Evolutionary conservation across 2,888 invertebrate genomes (phyloP).

Genomic region (Tetramorium bicarinatum): DNA sequence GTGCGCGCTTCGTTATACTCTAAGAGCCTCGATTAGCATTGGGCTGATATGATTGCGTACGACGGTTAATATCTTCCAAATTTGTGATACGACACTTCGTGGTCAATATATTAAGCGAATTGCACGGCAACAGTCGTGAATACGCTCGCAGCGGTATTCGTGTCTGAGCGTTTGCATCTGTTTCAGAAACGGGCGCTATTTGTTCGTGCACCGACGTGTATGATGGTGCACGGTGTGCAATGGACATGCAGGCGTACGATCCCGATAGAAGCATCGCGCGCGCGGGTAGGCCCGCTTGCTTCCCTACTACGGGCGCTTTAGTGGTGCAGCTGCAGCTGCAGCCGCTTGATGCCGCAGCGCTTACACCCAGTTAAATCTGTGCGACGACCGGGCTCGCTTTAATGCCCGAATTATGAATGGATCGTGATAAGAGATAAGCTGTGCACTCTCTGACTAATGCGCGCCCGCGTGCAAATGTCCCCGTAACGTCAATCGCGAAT

Average conservation of each 20-base stretch:
- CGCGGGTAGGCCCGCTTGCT: conserved; percentile 27
- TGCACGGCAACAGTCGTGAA: conserved; percentile 23
- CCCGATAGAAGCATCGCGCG: conserved; percentile 30
- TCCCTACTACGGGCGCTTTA: conserved; percentile 6
- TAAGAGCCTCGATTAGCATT: conserved; percentile 1
- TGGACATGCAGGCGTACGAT: conserved; percentile 51
- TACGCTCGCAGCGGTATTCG: conserved; percentile 28
- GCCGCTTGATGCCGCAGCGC: conserved; percentile 26
- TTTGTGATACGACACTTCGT: conserved; percentile 18
- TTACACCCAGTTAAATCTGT: conserved; percentile 44
- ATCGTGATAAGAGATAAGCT: conserved; percentile 46
- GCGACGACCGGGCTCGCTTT: conserved; percentile 43
- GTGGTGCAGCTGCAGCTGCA: neutral
- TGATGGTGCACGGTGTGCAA: conserved; percentile 47
- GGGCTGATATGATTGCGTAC: neutral
- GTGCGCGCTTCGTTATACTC: neutral
- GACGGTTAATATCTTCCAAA: conserved; percentile 28
- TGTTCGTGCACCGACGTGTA: conserved; percentile 53
- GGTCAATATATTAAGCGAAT: conserved; percentile 45
- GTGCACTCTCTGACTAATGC: conserved; percentile 31
- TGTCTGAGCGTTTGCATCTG: conserved; percentile 49
- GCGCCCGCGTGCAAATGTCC: conserved; percentile 18
- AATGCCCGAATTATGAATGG: conserved; percentile 57
- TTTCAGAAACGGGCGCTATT: conserved; percentile 52
- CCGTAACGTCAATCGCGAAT: conserved; percentile 32